Evolutionary conservation across 2,797 vertebrate species (phyloP).

Genomic region (Denticeps clupeoides): DNA sequence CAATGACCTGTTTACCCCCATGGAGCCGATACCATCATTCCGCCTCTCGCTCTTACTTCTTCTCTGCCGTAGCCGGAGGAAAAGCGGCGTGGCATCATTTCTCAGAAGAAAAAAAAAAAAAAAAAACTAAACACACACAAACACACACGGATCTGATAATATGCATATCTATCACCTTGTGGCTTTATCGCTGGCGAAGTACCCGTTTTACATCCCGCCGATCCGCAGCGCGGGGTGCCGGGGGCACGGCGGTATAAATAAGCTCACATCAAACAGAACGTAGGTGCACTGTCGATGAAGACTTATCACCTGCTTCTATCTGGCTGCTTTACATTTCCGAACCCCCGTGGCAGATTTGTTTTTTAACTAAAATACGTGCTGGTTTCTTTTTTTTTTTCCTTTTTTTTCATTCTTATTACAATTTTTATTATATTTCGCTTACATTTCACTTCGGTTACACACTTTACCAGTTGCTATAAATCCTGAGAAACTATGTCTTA

Average conservation of each 20-base stretch:
- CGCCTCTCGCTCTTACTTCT: constrained; percentile 10
- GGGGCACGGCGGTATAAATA: constrained; percentile 44
- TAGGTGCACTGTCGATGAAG: constrained; percentile 27
- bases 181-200: constrained; percentile 49
- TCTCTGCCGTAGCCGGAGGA: neutral
- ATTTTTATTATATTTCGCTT: no score
- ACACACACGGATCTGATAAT: constrained; percentile 31
- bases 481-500: no score
- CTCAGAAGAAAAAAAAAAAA: constrained; percentile 34
- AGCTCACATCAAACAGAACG: constrained; percentile 35
- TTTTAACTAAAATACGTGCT: constrained; percentile 1
- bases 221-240: constrained; percentile 42
- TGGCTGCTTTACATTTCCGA: constrained; percentile 22
- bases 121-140: neutral
- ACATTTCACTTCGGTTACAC: no score
- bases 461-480: no score
- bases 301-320: constrained; percentile 14
- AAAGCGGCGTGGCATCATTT: constrained; percentile 42
- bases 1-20: constrained; percentile 54
- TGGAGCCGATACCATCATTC: constrained; percentile 49
- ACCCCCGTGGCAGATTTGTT: constrained; percentile 18
- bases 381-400: no score
- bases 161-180: constrained; percentile 53
- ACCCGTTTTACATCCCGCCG: constrained; percentile 48
- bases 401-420: no score